Evolutionary conservation across 2,797 vertebrate genomes (phyloP), one percentile per base, ranked within the genome.

Genomic region (Ctenochaetus hawaiiensis): DNA sequence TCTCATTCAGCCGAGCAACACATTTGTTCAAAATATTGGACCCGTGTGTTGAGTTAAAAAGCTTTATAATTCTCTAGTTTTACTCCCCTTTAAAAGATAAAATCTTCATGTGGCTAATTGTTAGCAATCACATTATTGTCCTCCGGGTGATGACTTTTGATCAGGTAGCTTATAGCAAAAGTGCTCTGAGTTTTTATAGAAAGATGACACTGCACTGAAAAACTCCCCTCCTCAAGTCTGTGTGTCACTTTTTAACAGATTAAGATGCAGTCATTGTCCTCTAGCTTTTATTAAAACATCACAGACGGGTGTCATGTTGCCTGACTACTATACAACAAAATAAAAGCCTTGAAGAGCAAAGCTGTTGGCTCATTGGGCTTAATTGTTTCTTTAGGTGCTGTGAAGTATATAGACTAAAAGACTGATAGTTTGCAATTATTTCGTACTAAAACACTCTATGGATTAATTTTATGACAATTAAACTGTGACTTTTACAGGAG

Each of bases 261-360:
- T 23, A 68, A 12, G 39, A 26, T 45, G 37, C 34, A 45, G 52
- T 74, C n/a, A 69, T 20, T 72, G 72, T 52, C 56, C 72, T 68
- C 65, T 58, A 30, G 59, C 54, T 86, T 88, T 80, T 73, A 88
- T 80, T 80, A 80, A 66, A 70, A 39, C 37, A 75, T 64, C 37
- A 62, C 41, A 73, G 64, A 58, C 37, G 34, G 49, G 14, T 11
- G 67, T 60, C 68, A 56, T 13, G 23, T 56, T 52, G 47, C 45
- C 66, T 39, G 58, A 63, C 45, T 48, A 51, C n/a, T 47, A 11
- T n/a, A 49, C 39, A 70, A 51, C 30, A 69, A 59, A 63, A 67
- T 62, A 51, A 77, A 90, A 78, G 20, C 37, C 16, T 17, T 48
- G 78, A 16, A 77, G 70, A 72, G 66, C n/a, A 68, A 78, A 84